These are phyloP conservation scores for Sparidentex hasta DNA, from an alignment of 2,797 vertebrate genomes.

Conservation along the genomic window DNA sequence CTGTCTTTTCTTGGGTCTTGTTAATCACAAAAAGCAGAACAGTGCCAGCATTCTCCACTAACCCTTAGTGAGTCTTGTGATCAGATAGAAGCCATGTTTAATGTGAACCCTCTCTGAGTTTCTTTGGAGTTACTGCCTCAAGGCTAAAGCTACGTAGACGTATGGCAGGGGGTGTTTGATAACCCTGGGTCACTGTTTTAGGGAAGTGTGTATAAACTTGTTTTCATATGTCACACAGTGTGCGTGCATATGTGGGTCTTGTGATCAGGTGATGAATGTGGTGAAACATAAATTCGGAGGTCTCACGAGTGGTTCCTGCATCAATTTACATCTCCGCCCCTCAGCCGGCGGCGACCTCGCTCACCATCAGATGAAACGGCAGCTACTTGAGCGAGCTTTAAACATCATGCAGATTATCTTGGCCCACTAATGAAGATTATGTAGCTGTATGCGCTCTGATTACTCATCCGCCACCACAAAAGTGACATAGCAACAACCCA, in stretches of 20 bases:
- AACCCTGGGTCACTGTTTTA: constrained; percentile 26
- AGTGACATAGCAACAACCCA: not conserved
- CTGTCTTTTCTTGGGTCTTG: not conserved
- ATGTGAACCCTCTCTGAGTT: constrained; percentile 2
- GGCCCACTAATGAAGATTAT: not conserved
- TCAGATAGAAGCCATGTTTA: constrained; percentile 24
- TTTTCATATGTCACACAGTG: constrained; percentile 7
- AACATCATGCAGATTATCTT: not conserved
- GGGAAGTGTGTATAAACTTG: constrained; percentile 50
- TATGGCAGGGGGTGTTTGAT: not conserved
- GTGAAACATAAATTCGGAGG: not conserved
- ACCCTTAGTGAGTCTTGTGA: constrained; percentile 11
- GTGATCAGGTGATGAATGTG: constrained; percentile 47
- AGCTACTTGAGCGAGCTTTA: not conserved
- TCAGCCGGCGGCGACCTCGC: not conserved
- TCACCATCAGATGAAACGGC: not conserved
- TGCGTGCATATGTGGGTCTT: constrained; percentile 37
- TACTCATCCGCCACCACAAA: constrained; percentile 8
- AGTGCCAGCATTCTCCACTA: not conserved
- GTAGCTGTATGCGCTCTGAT: not conserved
- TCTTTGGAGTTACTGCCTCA: not conserved
- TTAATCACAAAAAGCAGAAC: not conserved
- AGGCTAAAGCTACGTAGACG: not conserved
- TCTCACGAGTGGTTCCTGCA: constrained; percentile 13
- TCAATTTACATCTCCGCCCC: not conserved